These are phyloP conservation scores for Sipha maydis DNA, from an alignment of 2,888 invertebrate genomes.

Conservation along the genomic window DNA sequence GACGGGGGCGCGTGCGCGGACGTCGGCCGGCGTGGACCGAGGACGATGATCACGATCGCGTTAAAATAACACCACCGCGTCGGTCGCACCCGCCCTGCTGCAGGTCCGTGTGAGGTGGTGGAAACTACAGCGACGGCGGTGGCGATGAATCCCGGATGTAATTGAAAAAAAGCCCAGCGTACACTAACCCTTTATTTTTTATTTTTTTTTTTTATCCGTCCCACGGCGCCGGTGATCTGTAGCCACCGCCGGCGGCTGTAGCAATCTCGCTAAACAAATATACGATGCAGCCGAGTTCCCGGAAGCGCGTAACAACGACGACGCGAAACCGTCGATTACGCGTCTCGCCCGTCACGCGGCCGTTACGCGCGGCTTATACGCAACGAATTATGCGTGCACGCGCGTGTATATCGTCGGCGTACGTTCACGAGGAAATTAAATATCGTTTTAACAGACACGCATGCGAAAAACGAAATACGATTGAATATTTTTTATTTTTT, in stretches of 20 bases:
- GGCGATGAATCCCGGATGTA: slow-evolving; percentile 42
- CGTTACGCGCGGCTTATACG: slow-evolving; percentile 19
- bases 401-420: not conserved
- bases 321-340: slow-evolving; percentile 10
- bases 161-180: slow-evolving; percentile 42
- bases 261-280: slow-evolving; percentile 55
- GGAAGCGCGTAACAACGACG: not conserved
- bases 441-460: slow-evolving; percentile 24
- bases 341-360: not conserved
- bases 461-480: not conserved
- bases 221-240: slow-evolving; percentile 27
- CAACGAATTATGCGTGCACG: slow-evolving; percentile 20
- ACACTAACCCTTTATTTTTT: slow-evolving; percentile 22
- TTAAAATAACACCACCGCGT: slow-evolving; percentile 54
- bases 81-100: not conserved
- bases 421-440: slow-evolving; percentile 8
- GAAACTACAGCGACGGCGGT: not conserved
- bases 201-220: slow-evolving; percentile 2
- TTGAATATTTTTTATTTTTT: too few relatives aligned
- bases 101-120: not conserved
- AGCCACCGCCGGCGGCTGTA: slow-evolving; percentile 6
- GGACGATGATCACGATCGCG: slow-evolving; percentile 39
- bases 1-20: slow-evolving; percentile 45
- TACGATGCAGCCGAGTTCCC: not conserved
- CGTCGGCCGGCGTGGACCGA: slow-evolving; percentile 38